Conservation (phyloP, 2,797 vertebrate species). For the Melanotaenia parkinsoni region DNA sequence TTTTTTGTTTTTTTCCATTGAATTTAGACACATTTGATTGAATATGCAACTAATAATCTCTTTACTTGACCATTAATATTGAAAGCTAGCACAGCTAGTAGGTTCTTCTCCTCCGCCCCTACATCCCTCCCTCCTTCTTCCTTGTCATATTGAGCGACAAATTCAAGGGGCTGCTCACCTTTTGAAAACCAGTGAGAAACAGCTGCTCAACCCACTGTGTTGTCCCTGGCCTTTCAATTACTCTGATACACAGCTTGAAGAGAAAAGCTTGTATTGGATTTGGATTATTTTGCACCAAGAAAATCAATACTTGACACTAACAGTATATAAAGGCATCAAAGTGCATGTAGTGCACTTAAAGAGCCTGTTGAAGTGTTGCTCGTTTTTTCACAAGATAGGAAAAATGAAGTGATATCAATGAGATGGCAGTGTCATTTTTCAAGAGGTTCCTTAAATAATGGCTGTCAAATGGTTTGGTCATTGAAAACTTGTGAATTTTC, state of each 20-base stretch:
- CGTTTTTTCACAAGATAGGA: conserved; percentile 8
- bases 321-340: conserved; percentile 37
- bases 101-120: not conserved
- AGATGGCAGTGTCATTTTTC: not conserved
- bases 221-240: conserved; percentile 57
- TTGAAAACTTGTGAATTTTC: not conserved
- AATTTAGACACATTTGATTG: too few species aligned
- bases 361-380: conserved; percentile 15
- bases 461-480: conserved; percentile 30
- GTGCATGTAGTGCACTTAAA: conserved; percentile 20
- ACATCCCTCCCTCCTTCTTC: not conserved
- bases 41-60: not conserved
- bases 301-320: conserved; percentile 51
- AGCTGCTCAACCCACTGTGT: conserved; percentile 18
- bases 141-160: conserved; percentile 10
- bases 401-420: conserved; percentile 18
- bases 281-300: conserved; percentile 47
- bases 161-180: conserved; percentile 36
- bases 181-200: conserved; percentile 51
- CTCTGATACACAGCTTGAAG: conserved; percentile 41
- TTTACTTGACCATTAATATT: not conserved
- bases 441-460: conserved; percentile 8
- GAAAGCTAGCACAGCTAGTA: not conserved
- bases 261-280: conserved; percentile 46
- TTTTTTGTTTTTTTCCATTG: not conserved